These are phyloP conservation scores for Eidolon dupreanum DNA, from an alignment of 2,797 vertebrate genomes.

Conservation along the genomic window DNA sequence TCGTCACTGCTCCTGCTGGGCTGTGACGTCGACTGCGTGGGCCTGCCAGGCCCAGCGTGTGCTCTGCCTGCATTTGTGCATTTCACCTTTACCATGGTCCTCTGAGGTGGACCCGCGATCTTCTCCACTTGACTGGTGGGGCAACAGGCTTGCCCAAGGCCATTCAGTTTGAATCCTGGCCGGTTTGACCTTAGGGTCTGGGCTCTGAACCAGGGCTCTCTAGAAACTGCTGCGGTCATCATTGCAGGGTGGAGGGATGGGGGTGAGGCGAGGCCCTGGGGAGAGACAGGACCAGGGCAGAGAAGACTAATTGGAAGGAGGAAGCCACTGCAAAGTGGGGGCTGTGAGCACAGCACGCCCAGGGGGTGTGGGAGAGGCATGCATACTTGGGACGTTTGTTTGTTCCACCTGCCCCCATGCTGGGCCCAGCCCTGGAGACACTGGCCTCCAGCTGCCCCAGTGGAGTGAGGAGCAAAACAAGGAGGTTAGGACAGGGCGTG, in stretches of 20 bases:
- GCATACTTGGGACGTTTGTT: not conserved
- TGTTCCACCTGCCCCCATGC: not conserved
- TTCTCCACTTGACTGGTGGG: too few relatives aligned
- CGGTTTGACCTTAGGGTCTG: not conserved
- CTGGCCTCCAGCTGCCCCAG: not conserved
- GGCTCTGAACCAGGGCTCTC: not conserved
- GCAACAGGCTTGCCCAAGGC: not conserved
- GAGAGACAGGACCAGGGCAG: not conserved
- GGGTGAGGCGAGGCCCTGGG: fast-evolving
- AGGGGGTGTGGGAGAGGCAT: too few relatives aligned
- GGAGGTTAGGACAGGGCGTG: fast-evolving
- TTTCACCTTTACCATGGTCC: not conserved
- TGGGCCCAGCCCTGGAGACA: not conserved
- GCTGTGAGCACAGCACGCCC: not conserved
- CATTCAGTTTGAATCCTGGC: not conserved
- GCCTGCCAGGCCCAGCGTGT: not conserved
- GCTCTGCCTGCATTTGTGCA: not conserved
- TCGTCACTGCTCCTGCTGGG: fast-evolving
- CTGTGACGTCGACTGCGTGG: fast-evolving
- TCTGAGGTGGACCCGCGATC: not conserved
- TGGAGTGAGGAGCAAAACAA: not conserved
- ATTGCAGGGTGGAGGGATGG: fast-evolving
- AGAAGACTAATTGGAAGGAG: not conserved
- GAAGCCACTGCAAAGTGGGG: not conserved
- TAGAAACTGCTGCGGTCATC: not conserved